Evolutionary conservation across 2,797 vertebrate species (phyloP).

Genomic region (Xenentodon cancila): DNA sequence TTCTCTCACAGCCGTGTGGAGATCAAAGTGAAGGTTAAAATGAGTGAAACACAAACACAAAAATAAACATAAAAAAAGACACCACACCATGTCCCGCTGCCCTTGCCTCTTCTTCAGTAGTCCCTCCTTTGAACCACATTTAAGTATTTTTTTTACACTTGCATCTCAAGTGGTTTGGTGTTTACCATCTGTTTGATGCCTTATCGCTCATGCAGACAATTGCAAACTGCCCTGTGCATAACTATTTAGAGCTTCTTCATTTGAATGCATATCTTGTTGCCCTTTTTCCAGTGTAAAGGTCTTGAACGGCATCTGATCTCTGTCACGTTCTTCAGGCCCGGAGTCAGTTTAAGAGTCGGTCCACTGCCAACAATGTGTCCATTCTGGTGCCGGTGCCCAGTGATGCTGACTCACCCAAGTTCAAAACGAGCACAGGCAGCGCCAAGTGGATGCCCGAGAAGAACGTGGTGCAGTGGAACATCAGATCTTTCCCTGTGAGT

Average conservation of each 20-base stretch:
- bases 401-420: constrained; percentile 87
- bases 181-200: constrained; percentile 46
- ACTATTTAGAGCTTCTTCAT: constrained; percentile 5
- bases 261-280: too few species aligned
- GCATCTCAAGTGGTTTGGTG: constrained; percentile 28
- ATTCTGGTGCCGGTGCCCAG: constrained; percentile 87
- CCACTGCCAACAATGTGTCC: constrained; percentile 86
- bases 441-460: constrained; percentile 87
- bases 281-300: constrained; percentile 3
- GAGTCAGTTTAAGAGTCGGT: constrained; percentile 86
- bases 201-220: constrained; percentile 11
- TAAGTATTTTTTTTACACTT: constrained; percentile 45
- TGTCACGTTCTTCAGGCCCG: constrained; percentile 73
- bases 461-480: constrained; percentile 84
- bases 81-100: background rate
- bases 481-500: constrained; percentile 87
- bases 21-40: constrained; percentile 88
- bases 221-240: constrained; percentile 29
- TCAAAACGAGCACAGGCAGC: constrained; percentile 85
- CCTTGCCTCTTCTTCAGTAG: background rate
- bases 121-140: constrained; percentile 19
- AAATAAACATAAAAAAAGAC: constrained; percentile 20
- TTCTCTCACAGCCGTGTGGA: constrained; percentile 88
- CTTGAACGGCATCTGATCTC: constrained; percentile 30
- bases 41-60: constrained; percentile 32